These are phyloP conservation scores for Neuroterus valhalla DNA, from an alignment of 1,140 invertebrate genomes.

Conservation along the genomic window DNA sequence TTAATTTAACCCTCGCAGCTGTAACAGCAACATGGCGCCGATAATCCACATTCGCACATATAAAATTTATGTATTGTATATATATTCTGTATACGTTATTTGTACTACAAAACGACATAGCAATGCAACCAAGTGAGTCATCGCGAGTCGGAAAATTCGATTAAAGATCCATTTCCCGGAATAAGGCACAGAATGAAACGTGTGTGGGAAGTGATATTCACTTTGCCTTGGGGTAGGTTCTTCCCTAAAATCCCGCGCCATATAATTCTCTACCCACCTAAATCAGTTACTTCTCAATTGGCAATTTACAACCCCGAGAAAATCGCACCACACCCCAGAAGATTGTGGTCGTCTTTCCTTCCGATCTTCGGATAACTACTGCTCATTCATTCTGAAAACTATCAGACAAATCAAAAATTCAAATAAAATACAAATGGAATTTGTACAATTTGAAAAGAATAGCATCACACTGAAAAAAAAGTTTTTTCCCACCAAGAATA, in stretches of 20 bases:
- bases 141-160: conserved; percentile 37
- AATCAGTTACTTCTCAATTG: conserved; percentile 56
- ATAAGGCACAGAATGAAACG: conserved; percentile 36
- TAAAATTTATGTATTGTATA: conserved; percentile 15
- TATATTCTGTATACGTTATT: not conserved
- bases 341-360: conserved; percentile 36
- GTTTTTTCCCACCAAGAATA: no score
- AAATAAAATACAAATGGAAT: no score
- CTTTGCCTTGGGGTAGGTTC: conserved; percentile 37
- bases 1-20: conserved; percentile 42
- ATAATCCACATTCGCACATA: not conserved
- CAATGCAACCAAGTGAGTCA: conserved; percentile 29
- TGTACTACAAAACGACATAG: not conserved
- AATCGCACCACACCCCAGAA: conserved; percentile 41
- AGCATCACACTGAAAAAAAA: no score
- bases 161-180: conserved; percentile 45
- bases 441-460: no score
- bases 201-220: conserved; percentile 21
- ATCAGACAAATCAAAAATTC: no score
- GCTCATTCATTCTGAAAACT: no score
- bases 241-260: not conserved
- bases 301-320: conserved; percentile 56
- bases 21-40: conserved; percentile 33
- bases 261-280: conserved; percentile 38
- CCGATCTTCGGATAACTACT: conserved; percentile 13